Percentiles rank a stretch among this genome's conserved stretches.
Evolutionary conservation across 2,113 vertebrate species (phyloP).

Genomic region (Ptychochromis oligacanthus): DNA sequence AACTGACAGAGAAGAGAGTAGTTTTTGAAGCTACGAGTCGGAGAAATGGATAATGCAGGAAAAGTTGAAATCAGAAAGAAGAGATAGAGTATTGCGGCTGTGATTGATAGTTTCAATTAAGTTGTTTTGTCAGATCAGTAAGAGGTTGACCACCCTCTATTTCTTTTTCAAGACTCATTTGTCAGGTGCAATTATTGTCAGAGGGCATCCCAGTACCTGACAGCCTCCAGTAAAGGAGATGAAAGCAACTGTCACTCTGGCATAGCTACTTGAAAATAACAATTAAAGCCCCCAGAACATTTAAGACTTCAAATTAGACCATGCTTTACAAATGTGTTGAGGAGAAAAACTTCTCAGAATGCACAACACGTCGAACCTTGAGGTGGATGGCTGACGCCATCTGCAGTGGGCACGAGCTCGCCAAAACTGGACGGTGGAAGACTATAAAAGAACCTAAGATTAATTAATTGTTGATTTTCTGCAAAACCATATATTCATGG

Average conservation of each 20-base stretch:
- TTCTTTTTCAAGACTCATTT: conserved; percentile 72
- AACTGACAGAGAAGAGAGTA: conserved; percentile 34
- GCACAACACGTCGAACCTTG: neutral
- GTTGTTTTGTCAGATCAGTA: conserved; percentile 66
- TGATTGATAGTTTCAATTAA: conserved; percentile 82
- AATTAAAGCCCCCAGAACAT: conserved; percentile 26
- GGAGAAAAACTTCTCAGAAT: neutral
- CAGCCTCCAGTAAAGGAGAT: conserved; percentile 40
- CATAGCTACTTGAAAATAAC: conserved; percentile 10
- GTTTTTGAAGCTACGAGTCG: conserved; percentile 38
- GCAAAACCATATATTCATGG: neutral
- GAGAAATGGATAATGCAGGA: conserved; percentile 44
- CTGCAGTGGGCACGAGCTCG: neutral
- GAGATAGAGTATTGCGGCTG: conserved; percentile 33
- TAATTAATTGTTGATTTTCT: neutral
- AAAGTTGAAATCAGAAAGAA: conserved; percentile 49
- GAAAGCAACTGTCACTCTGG: conserved; percentile 35
- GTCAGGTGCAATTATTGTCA: conserved; percentile 69
- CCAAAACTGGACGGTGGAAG: neutral
- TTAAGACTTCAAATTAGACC: neutral
- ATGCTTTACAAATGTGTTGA: neutral
- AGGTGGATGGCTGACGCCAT: neutral
- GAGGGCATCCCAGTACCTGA: conserved; percentile 51
- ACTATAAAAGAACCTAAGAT: neutral
- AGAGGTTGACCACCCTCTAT: conserved; percentile 69